A percentile compares a stretch with the other conserved stretches of the same genome.
Conservation (phyloP, 2,888 invertebrate genomes). For the Papilio demoleus region DNA sequence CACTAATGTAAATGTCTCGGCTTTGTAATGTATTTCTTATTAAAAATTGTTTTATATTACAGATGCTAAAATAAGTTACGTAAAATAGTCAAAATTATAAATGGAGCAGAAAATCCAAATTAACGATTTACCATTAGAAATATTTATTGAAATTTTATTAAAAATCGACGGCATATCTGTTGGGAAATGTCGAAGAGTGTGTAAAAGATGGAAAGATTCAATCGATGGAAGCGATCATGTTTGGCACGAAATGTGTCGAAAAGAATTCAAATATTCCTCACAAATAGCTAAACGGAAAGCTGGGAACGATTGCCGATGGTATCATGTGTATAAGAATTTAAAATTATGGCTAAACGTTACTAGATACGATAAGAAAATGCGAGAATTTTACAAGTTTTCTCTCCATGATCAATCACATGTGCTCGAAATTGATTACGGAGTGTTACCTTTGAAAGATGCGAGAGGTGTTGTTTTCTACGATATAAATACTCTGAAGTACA, state of each 20-base stretch:
- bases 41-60: background rate
- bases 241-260: conserved; percentile 64
- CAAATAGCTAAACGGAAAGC: conserved; percentile 66
- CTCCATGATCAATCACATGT: conserved; percentile 63
- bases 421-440: conserved; percentile 61
- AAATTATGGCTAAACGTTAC: conserved; percentile 61
- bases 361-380: conserved; percentile 51
- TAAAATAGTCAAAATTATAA: background rate
- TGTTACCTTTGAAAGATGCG: conserved; percentile 64
- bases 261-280: conserved; percentile 62
- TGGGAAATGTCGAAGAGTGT: conserved; percentile 65
- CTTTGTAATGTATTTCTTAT: background rate
- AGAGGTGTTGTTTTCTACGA: conserved; percentile 67
- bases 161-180: conserved; percentile 62
- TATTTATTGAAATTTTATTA: conserved; percentile 64
- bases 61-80: conserved; percentile 6
- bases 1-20: too few relatives aligned
- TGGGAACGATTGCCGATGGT: conserved; percentile 63
- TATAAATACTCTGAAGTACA: conserved; percentile 60
- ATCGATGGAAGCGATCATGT: conserved; percentile 61
- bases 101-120: conserved; percentile 51
- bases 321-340: conserved; percentile 68
- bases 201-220: conserved; percentile 62
- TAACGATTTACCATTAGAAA: conserved; percentile 64
- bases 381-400: conserved; percentile 66